Conservation (phyloP, 2,113 vertebrate genomes). For the Cinclus mexicanus region DNA sequence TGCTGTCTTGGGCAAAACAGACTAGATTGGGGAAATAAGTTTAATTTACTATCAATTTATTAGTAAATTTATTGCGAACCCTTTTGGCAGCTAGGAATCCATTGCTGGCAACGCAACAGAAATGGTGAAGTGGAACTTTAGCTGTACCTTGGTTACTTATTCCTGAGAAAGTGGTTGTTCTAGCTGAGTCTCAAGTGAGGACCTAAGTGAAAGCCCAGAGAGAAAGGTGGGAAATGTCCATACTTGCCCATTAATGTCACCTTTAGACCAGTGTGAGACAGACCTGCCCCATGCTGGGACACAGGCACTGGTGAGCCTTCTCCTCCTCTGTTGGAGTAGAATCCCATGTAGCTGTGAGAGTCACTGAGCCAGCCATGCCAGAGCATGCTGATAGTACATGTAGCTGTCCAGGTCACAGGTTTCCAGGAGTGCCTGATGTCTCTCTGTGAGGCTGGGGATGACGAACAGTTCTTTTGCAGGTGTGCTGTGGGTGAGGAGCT, state of each 20-base stretch:
- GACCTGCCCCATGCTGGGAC: not conserved
- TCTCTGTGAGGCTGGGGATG: not conserved
- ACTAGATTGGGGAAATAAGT: not conserved
- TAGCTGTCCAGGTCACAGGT: not conserved
- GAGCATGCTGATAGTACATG: not conserved
- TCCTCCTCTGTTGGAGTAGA: not conserved
- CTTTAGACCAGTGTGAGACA: not conserved
- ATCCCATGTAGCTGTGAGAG: not conserved
- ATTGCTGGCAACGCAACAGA: not conserved
- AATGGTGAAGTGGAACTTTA: not conserved
- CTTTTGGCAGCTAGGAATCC: not conserved
- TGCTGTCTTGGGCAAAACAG: not conserved
- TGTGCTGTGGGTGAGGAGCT: not conserved
- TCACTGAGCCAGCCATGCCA: not conserved
- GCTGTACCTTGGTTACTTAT: not conserved
- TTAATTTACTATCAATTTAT: not conserved
- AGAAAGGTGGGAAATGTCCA: not conserved
- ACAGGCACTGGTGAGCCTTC: not conserved
- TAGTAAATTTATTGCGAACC: not conserved
- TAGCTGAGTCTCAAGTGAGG: not conserved
- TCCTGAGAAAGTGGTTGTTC: not conserved
- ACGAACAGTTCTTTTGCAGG: not conserved
- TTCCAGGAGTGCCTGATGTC: not conserved
- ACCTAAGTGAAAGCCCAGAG: not conserved
- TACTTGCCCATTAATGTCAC: not conserved